Evolutionary conservation across 2,113 vertebrate genomes (phyloP).

Genomic region (Ceuthmochares aereus): DNA sequence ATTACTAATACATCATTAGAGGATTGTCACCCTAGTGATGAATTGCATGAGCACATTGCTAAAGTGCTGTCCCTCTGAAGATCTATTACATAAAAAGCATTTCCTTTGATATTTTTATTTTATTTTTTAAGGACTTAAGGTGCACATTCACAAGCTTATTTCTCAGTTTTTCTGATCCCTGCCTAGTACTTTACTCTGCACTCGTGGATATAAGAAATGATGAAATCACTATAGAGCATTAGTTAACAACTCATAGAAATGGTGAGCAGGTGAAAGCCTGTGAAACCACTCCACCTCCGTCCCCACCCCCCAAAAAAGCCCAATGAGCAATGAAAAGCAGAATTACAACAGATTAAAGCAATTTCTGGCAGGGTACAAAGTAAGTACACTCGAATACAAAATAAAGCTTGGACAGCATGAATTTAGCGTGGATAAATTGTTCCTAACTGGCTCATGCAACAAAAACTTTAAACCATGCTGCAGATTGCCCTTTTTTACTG

Average conservation of each 20-base stretch:
- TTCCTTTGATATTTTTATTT: background rate
- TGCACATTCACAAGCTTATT: background rate
- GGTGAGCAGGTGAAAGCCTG: background rate
- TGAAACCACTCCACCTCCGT: background rate
- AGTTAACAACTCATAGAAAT: background rate
- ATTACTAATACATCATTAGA: constrained; percentile 25
- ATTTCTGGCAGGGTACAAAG: background rate
- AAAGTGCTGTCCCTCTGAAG: background rate
- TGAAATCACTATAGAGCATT: background rate
- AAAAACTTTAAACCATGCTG: background rate
- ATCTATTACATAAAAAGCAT: background rate
- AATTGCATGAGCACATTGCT: background rate
- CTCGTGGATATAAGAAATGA: background rate
- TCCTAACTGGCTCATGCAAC: background rate
- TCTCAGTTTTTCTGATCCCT: background rate
- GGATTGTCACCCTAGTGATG: constrained; percentile 20
- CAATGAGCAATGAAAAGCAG: background rate
- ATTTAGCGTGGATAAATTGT: background rate
- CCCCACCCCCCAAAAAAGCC: background rate
- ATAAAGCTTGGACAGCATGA: background rate
- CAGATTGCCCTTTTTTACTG: background rate
- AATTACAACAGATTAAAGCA: background rate
- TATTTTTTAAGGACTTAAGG: background rate
- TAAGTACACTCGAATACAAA: background rate
- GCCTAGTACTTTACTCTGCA: background rate